Evolutionary conservation across 37 sponge, comb jelly and placozoan genomes (phyloP), one percentile per base, ranked within the genome.

Genomic region (Hexactinellida sp.): DNA sequence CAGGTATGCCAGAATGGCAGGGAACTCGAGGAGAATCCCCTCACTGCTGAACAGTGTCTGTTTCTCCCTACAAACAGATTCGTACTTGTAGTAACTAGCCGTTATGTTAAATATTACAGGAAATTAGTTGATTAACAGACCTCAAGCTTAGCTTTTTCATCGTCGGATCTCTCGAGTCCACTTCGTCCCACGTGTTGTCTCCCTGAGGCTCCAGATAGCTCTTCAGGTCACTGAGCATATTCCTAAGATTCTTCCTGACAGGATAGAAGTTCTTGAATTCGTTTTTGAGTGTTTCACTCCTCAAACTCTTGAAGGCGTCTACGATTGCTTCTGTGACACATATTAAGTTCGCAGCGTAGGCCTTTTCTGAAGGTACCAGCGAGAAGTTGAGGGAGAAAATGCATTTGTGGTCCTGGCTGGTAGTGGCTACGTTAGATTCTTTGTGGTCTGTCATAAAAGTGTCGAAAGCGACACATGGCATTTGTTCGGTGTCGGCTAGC

Each of bases 1-100:
- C 34, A 63, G 34, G 76, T 63, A 63, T 23, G 76, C 76, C 76
- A 63, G 76, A 28, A 63, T 63, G 3, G 30, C 28, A 63, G 76
- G 76, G 5, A 63, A n/a, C 30, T 63, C 76, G 5, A 63, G 30
- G 76, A 63, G 76, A 7, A 63, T 63, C 76, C 76, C 76, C 13
- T 63, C 76, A 63, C 76, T 63, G 76, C 76, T 63, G 76, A 63
- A 63, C 3, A 63, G 76, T 25, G 76, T 63, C 76, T 63, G 76
- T 63, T 63, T 63, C 13, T 7, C 76, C 76, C 76, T 63, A 63
- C 21, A 63, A 63, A 7, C 13, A 32, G 76, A 21, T 63, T 63
- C 3, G 13, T 63, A 25, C 3, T 63, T 63, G 13, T 16, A 47
- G 16, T 19, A 19, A 47, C 52, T 47, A 16, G 16, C 52, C 16